These are phyloP conservation scores for Caenorhabditis auriculariae DNA, from an alignment of 2,888 invertebrate species.

Conservation along the genomic window DNA sequence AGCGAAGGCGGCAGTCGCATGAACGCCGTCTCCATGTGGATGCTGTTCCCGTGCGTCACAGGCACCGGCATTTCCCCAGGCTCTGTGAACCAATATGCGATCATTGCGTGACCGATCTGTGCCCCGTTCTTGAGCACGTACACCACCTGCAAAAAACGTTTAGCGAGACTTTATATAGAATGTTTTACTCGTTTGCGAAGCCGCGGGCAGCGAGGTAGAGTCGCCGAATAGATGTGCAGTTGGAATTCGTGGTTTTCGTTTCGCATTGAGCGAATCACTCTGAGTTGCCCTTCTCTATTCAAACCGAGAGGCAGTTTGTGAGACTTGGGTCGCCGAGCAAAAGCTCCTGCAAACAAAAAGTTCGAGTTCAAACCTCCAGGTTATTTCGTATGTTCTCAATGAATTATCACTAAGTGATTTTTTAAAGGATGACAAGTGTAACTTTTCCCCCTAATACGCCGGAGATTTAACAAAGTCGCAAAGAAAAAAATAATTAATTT, in stretches of 20 bases:
- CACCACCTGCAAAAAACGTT: conserved; percentile 16
- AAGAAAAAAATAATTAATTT: too few relatives aligned
- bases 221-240: conserved; percentile 41
- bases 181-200: conserved; percentile 32
- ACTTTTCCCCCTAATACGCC: too few relatives aligned
- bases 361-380: background rate
- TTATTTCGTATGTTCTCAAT: too few relatives aligned
- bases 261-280: conserved; percentile 23
- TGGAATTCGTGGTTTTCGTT: conserved; percentile 21
- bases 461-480: too few relatives aligned
- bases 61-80: conserved; percentile 37
- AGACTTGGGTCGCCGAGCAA: conserved; percentile 29
- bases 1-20: conserved; percentile 25
- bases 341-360: too few relatives aligned
- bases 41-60: conserved; percentile 7
- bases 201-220: conserved; percentile 39
- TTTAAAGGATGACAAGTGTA: too few relatives aligned
- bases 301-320: conserved; percentile 20
- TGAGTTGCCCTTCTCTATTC: conserved; percentile 23
- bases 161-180: background rate
- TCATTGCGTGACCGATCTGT: conserved; percentile 39
- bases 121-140: conserved; percentile 39
- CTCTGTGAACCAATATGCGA: conserved; percentile 41
- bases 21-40: conserved; percentile 9
- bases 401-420: too few relatives aligned